These are phyloP conservation scores for Agrotis exclamationis DNA, from an alignment of 2,888 invertebrate genomes.

Conservation along the genomic window DNA sequence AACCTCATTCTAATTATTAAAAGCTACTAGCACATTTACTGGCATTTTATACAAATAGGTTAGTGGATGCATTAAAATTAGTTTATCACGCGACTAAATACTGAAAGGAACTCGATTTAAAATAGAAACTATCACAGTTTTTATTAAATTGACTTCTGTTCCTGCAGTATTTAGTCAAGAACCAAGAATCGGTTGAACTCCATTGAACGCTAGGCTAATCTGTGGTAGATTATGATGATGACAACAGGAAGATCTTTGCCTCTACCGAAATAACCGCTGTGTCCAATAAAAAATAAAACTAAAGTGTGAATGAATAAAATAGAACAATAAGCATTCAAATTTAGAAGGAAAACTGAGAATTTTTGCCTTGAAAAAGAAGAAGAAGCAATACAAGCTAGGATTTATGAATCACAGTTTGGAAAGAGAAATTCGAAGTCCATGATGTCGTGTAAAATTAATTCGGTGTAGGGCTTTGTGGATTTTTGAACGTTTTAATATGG, in stretches of 20 bases:
- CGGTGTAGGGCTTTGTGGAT: not conserved
- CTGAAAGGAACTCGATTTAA: constrained; percentile 22
- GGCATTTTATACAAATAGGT: constrained; percentile 18
- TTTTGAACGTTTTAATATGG: not conserved
- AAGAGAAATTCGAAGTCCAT: not conserved
- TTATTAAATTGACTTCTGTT: too few species aligned
- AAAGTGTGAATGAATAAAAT: not conserved
- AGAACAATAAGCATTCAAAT: not conserved
- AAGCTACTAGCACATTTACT: constrained; percentile 25
- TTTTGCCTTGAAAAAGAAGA: not conserved
- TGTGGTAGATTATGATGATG: not conserved
- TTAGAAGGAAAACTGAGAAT: not conserved
- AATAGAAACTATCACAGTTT: not conserved
- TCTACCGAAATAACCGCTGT: not conserved
- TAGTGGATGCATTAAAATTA: constrained; percentile 28
- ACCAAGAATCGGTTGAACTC: not conserved
- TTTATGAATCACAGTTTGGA: not conserved
- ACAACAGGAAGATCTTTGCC: not conserved
- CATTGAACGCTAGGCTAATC: not conserved
- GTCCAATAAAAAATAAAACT: too few species aligned
- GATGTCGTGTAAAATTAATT: not conserved
- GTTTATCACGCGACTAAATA: constrained; percentile 39
- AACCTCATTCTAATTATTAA: constrained; percentile 10
- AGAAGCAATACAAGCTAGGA: not conserved
- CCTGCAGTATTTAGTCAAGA: not conserved